Evolutionary conservation across 2,113 vertebrate species (phyloP).

Genomic region (Dicentrarchus labrax): DNA sequence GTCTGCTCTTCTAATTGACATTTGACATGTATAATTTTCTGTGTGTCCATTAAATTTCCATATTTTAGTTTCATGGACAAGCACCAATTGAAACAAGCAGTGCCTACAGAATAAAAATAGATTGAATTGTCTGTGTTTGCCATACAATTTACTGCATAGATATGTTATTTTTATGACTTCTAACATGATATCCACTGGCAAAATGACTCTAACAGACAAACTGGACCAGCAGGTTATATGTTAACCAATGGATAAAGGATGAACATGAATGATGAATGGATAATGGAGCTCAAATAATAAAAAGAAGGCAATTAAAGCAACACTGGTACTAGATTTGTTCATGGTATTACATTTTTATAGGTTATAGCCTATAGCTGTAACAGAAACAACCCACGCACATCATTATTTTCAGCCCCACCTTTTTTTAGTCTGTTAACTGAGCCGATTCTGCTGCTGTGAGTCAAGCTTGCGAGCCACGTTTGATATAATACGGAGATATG

Average conservation of each 20-base stretch:
- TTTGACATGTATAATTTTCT: background rate
- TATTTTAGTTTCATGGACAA: background rate
- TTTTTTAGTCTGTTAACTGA: constrained; percentile 14
- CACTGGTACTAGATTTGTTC: background rate
- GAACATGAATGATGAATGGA: background rate
- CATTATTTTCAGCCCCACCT: constrained; percentile 8
- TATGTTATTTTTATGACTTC: background rate
- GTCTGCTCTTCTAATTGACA: background rate
- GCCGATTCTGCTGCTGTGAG: constrained; percentile 22
- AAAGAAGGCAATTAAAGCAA: background rate
- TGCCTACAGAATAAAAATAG: background rate
- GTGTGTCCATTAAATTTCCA: background rate
- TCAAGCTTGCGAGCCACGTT: constrained; percentile 12
- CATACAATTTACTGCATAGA: background rate
- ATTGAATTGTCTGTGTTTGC: background rate
- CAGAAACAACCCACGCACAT: background rate
- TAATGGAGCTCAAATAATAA: background rate
- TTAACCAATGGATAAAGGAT: background rate
- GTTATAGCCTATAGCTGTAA: background rate
- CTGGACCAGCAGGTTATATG: background rate
- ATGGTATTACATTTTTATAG: background rate
- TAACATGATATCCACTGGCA: too few species aligned
- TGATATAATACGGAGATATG: constrained; percentile 1
- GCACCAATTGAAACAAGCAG: background rate
- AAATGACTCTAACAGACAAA: background rate